Evolutionary conservation across 2,113 vertebrate genomes (phyloP).

Genomic region (Eupsittula cactorum): DNA sequence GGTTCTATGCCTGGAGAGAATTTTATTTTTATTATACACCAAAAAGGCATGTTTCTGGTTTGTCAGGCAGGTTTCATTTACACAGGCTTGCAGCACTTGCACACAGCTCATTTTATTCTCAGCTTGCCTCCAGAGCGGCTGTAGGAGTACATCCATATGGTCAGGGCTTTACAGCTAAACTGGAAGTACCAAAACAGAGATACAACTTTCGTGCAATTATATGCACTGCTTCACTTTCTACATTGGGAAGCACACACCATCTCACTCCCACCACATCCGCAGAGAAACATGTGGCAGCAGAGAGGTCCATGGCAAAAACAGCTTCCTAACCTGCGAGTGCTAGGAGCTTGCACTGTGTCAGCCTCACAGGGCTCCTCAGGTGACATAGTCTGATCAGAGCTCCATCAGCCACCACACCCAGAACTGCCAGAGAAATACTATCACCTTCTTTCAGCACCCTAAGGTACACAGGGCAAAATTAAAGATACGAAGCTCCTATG

Average conservation of each 20-base stretch:
- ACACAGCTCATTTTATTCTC: conserved; percentile 65
- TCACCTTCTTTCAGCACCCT: background rate
- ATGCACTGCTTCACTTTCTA: background rate
- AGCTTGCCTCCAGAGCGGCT: conserved; percentile 52
- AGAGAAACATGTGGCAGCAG: background rate
- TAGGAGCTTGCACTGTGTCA: rapidly evolving
- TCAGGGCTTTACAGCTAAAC: conserved; percentile 31
- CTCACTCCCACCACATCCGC: conserved; percentile 21
- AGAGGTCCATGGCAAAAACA: background rate
- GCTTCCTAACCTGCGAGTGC: background rate
- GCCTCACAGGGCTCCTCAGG: rapidly evolving
- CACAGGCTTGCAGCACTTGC: conserved; percentile 43
- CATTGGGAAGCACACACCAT: conserved; percentile 1
- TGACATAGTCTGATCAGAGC: rapidly evolving
- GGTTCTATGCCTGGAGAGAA: background rate
- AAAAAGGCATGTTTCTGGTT: conserved; percentile 54
- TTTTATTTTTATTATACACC: conserved; percentile 64
- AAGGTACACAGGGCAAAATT: background rate
- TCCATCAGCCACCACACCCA: background rate
- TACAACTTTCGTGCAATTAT: conserved; percentile 9
- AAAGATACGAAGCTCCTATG: rapidly evolving
- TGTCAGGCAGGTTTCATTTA: conserved; percentile 60
- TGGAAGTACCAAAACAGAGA: conserved; percentile 62
- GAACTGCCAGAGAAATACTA: background rate
- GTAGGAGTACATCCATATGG: conserved; percentile 60